A percentile compares a stretch with the other conserved stretches of the same genome.
Evolutionary conservation across 2,888 invertebrate species (phyloP).

Genomic region (Hydrotaea cyrtoneurina): DNA sequence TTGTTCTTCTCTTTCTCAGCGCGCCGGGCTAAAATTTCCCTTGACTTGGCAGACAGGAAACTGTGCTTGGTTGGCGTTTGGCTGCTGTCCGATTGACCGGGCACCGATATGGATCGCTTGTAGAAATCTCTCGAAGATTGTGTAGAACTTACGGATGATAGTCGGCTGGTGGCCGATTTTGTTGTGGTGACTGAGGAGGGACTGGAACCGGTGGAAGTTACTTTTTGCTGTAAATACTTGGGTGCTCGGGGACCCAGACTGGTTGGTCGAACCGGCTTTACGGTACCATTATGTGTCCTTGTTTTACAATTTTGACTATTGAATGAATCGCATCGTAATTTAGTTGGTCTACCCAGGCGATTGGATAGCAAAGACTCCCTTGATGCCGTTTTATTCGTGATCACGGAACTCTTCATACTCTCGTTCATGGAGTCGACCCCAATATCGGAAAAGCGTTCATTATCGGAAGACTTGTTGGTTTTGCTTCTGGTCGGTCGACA

Average conservation of each 20-base stretch:
- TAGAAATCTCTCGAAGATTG: conserved; percentile 78
- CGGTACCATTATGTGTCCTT: conserved; percentile 49
- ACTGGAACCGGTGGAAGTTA: conserved; percentile 79
- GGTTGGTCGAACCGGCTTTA: conserved; percentile 62
- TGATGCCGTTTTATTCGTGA: conserved; percentile 80
- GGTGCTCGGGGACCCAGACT: conserved; percentile 68
- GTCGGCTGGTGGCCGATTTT: conserved; percentile 78
- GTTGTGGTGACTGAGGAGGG: conserved; percentile 80
- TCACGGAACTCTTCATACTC: conserved; percentile 80
- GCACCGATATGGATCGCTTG: conserved; percentile 80
- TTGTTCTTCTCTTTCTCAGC: conserved; percentile 78
- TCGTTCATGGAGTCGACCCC: conserved; percentile 79
- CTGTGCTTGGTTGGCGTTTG: conserved; percentile 74
- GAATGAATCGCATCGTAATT: conserved; percentile 50
- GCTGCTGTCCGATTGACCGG: conserved; percentile 67
- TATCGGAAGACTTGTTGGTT: conserved; percentile 66
- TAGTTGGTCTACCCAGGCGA: conserved; percentile 73
- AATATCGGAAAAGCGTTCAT: conserved; percentile 68
- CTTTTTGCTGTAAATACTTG: conserved; percentile 75
- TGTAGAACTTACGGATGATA: conserved; percentile 79
- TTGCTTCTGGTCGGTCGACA: conserved; percentile 71
- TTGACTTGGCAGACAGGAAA: conserved; percentile 80
- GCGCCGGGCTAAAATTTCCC: conserved; percentile 79
- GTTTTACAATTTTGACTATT: conserved; percentile 65
- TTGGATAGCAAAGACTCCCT: conserved; percentile 79